Conservation (phyloP, 2,797 vertebrate genomes). For the Centropyge bicolor region DNA sequence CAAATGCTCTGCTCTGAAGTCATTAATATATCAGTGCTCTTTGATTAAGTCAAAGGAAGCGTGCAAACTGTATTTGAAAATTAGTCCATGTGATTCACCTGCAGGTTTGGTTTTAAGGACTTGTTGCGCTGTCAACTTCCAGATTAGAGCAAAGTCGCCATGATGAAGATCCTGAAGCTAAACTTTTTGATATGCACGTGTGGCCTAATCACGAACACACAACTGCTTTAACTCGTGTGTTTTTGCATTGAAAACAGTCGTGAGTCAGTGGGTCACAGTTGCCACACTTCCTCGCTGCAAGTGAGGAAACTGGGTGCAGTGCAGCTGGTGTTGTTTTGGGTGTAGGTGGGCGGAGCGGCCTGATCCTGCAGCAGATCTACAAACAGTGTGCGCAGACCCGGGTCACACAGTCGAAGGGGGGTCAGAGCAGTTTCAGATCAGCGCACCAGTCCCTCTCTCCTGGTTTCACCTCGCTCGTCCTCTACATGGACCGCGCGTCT, state of each 20-base stretch:
- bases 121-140: too few species aligned
- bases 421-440: conserved; percentile 39
- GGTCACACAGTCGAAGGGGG: too few species aligned
- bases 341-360: conserved; percentile 41
- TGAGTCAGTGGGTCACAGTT: not conserved
- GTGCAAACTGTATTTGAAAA: too few species aligned
- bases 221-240: too few species aligned
- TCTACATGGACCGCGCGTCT: conserved; percentile 61
- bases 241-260: not conserved
- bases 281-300: not conserved
- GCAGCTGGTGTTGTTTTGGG: conserved; percentile 40
- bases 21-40: not conserved
- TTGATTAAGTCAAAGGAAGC: not conserved
- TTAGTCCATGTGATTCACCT: too few species aligned
- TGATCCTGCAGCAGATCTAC: conserved; percentile 51
- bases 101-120: too few species aligned
- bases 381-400: conserved; percentile 26
- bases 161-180: too few species aligned
- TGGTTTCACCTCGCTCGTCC: conserved; percentile 59
- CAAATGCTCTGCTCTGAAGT: not conserved
- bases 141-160: too few species aligned
- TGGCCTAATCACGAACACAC: too few species aligned
- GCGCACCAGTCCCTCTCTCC: not conserved
- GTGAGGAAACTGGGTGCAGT: not conserved
- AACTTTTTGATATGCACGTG: too few species aligned